Evolutionary conservation across 2,888 invertebrate genomes (phyloP).

Genomic region (Pseudoips prasinana): DNA sequence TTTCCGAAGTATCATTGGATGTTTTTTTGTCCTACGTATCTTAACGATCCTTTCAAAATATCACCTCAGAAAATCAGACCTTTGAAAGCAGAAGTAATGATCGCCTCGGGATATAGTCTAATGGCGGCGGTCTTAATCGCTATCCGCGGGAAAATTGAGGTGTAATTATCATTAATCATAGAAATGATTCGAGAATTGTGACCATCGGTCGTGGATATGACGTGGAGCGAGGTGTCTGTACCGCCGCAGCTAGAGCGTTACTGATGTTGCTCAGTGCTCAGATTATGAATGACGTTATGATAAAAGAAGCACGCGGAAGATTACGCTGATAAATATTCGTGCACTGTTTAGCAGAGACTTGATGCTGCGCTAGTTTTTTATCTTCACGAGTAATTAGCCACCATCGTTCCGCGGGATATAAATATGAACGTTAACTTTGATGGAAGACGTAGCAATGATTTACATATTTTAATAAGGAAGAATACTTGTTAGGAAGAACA

Average conservation of each 20-base stretch:
- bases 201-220: slow-evolving; percentile 49
- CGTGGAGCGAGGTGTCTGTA: not conserved
- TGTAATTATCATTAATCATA: slow-evolving; percentile 77
- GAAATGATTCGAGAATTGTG: slow-evolving; percentile 61
- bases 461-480: no score
- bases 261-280: slow-evolving; percentile 3
- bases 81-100: slow-evolving; percentile 54
- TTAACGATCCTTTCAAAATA: slow-evolving; percentile 5
- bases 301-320: slow-evolving; percentile 56
- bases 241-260: no score
- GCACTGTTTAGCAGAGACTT: slow-evolving; percentile 40
- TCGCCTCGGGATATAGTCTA: slow-evolving; percentile 62
- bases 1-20: no score
- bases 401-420: slow-evolving; percentile 24
- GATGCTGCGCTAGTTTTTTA: slow-evolving; percentile 32
- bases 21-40: no score
- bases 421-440: slow-evolving; percentile 7
- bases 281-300: slow-evolving; percentile 53
- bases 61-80: slow-evolving; percentile 31
- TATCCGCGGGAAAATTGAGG: slow-evolving; percentile 62
- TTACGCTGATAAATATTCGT: slow-evolving; percentile 56
- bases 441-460: no score
- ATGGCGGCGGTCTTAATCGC: slow-evolving; percentile 62
- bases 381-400: slow-evolving; percentile 43
- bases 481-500: slow-evolving; percentile 5